Evolutionary conservation across 2,113 vertebrate species (phyloP), one percentile per base, ranked within the genome.

Genomic region (Romanogobio albipinnatus): DNA sequence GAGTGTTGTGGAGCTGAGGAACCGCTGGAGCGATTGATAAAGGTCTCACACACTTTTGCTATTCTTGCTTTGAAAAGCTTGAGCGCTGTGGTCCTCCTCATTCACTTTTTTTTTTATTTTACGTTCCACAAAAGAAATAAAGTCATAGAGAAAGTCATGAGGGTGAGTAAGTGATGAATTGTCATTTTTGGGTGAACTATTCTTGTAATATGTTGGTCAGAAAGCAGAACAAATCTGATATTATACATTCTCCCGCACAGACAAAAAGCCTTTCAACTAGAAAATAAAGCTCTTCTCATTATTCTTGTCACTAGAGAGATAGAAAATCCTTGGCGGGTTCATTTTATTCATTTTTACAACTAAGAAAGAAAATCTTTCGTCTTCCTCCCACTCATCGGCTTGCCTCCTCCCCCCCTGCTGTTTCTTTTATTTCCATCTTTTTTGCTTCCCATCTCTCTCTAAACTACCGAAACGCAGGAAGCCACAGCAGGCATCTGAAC

Each of bases 301-400:
- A 71, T 82, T 39, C 66, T 58, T 14, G 53, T 71, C 64, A 56
- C 66, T 36, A 24, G 81, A 71, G 78, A 51, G 66, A 82, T 24
- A 56, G 47, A 71, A 82, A 43, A 82, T 71, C 49, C 49, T 71
- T 82, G 47, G 19, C 9, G 26, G 76, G 39, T 80, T 85, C 19
- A 74, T 86, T 76, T 81, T 53, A 76, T 61, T 59, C 53, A 56
- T 36, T 81, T 79, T 81, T 64, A 51, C 33, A 79, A 73, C 19
- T 5, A 80, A 49, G 68, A 74, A 53, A 56, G 58, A 51, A 75
- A 62, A 36, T 77, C 39, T 78, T 79, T 61, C 24, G 17, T 64
- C 78, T 84, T 82, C 39, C 56, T 29, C 56, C 53, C 39, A 47
- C 73, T 56, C 51, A 19, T 33, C 59, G 43, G 26, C 58, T 36